Evolutionary conservation across 2,113 vertebrate genomes (phyloP).

Genomic region (Chinchilla lanigera): DNA sequence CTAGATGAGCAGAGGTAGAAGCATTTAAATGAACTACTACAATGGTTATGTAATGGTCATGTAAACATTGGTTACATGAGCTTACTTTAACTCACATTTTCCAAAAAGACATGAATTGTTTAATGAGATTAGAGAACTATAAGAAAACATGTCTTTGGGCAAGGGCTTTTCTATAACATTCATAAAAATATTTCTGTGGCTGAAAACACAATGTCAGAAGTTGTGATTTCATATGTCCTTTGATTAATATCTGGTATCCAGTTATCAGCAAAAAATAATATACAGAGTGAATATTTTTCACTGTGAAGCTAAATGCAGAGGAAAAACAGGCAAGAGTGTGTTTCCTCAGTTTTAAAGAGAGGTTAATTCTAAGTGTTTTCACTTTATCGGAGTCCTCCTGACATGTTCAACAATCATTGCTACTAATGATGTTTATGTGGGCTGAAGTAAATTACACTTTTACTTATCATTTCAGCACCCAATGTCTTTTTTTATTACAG

Average conservation of each 20-base stretch:
- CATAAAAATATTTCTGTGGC: neutral
- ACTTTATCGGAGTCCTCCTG: constrained; percentile 49
- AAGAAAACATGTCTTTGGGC: neutral
- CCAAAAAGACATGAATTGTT: neutral
- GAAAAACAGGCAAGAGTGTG: neutral
- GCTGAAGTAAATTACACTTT: constrained; percentile 55
- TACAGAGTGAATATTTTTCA: neutral
- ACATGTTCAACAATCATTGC: constrained; percentile 13
- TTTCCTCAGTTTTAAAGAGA: constrained; percentile 40
- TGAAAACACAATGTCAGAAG: constrained; percentile 45
- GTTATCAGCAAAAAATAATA: neutral
- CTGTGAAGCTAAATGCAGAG: neutral
- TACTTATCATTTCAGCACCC: constrained; percentile 52
- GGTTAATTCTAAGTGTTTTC: constrained; percentile 67
- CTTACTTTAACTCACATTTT: constrained; percentile 20
- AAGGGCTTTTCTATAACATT: neutral
- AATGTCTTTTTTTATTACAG: constrained; percentile 67
- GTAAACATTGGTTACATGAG: neutral
- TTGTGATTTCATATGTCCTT: neutral
- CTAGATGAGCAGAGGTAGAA: constrained; percentile 51
- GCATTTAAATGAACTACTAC: constrained; percentile 26
- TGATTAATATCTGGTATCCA: neutral
- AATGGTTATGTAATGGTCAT: no score
- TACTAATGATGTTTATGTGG: constrained; percentile 48
- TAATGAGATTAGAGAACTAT: constrained; percentile 5